A percentile compares a stretch with the other conserved stretches of the same genome.
phyloP scores from a whole-genome alignment of 2,888 invertebrate genomes.

The Ctena decussata region DNA sequence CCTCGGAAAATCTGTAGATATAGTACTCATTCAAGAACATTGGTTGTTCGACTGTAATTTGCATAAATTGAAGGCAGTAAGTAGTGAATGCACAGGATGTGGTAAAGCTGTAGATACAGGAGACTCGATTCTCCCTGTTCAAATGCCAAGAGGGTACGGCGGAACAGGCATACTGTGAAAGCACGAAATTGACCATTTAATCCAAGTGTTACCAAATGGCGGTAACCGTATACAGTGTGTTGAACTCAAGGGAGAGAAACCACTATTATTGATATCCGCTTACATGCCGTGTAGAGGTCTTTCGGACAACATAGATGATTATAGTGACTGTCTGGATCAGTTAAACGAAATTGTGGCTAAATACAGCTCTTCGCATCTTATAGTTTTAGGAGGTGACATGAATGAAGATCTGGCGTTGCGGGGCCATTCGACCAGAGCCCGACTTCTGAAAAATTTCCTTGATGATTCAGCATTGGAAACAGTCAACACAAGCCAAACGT shows the following conservation, averaged over 20 bases:
- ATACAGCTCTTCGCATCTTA: neutral
- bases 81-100: neutral
- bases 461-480: neutral
- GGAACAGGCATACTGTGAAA: neutral
- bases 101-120: neutral
- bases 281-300: conserved; percentile 1
- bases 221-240: neutral
- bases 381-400: neutral
- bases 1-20: too few species aligned
- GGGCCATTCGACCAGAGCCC: neutral
- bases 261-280: neutral
- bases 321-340: neutral
- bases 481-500: neutral
- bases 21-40: neutral
- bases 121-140: neutral
- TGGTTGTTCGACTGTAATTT: neutral
- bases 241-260: neutral
- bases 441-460: neutral
- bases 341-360: neutral
- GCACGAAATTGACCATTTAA: neutral
- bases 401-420: neutral
- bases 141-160: neutral
- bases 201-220: neutral
- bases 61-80: neutral
- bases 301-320: neutral